Evolutionary conservation across 2,888 invertebrate genomes (phyloP).

Genomic region (Bhutanitis thaidina): DNA sequence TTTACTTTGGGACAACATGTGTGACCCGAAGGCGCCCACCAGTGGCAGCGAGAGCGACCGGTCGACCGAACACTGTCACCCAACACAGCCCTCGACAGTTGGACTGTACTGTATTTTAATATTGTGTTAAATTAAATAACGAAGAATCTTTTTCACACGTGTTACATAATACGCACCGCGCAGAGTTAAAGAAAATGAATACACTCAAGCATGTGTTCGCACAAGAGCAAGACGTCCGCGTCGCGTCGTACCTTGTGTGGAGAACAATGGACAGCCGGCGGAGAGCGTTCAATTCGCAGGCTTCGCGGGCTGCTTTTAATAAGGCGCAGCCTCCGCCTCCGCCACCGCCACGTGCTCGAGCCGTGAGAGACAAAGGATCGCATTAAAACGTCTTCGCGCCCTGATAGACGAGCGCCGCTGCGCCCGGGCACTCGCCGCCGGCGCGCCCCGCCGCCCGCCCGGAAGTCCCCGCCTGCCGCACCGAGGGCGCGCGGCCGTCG

Average conservation of each 20-base stretch:
- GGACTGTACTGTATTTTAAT: too few relatives aligned
- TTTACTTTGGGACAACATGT: too few relatives aligned
- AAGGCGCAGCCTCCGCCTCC: background rate
- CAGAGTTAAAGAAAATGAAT: background rate
- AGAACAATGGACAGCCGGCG: background rate
- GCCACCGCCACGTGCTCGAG: constrained; percentile 8
- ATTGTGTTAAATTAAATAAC: too few relatives aligned
- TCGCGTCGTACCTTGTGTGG: background rate
- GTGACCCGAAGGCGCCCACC: too few relatives aligned
- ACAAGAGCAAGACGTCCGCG: background rate
- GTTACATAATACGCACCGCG: too few relatives aligned
- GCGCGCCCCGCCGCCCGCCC: background rate
- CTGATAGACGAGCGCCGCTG: constrained; percentile 16
- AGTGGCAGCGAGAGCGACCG: too few relatives aligned
- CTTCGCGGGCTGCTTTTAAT: background rate
- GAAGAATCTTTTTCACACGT: too few relatives aligned
- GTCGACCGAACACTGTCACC: too few relatives aligned
- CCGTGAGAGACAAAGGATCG: constrained; percentile 16
- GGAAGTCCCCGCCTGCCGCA: background rate
- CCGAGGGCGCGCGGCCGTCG: background rate
- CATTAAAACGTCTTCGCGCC: constrained; percentile 20
- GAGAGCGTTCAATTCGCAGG: constrained; percentile 10
- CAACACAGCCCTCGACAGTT: too few relatives aligned
- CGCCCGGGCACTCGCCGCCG: background rate
- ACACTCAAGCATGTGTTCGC: background rate